Percentiles rank a stretch among this genome's conserved stretches.
Evolutionary conservation across 2,888 invertebrate species (phyloP).

Genomic region (Ophraella communa): DNA sequence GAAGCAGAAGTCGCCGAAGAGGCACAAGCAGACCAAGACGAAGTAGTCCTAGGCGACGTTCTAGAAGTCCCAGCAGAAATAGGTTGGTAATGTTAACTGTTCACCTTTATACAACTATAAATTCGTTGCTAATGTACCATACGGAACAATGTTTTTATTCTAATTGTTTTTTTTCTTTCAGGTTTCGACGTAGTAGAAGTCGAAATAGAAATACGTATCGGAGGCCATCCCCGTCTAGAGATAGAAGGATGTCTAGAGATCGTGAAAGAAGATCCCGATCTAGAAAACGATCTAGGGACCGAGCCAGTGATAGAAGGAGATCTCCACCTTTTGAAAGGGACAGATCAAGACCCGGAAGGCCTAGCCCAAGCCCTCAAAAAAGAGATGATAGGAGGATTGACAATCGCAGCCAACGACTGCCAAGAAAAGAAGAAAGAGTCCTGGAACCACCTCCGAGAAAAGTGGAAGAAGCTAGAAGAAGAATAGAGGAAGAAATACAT

Average conservation of each 20-base stretch:
- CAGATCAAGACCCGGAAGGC: conserved; percentile 50
- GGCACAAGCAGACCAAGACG: conserved; percentile 58
- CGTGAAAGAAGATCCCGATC: conserved; percentile 58
- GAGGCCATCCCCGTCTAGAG: conserved; percentile 49
- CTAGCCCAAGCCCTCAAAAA: conserved; percentile 54
- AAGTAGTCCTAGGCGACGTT: conserved; percentile 54
- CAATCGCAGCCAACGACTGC: conserved; percentile 29
- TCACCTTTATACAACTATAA: neutral
- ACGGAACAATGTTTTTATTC: neutral
- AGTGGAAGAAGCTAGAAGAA: conserved; percentile 50
- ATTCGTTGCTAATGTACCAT: too few relatives aligned
- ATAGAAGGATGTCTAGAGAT: conserved; percentile 51
- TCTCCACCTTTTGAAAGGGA: conserved; percentile 52
- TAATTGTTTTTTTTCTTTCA: conserved; percentile 10
- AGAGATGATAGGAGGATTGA: conserved; percentile 50
- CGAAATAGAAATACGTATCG: conserved; percentile 53
- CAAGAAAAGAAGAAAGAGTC: conserved; percentile 50
- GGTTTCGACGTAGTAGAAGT: conserved; percentile 54
- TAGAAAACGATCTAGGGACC: conserved; percentile 47
- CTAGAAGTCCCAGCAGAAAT: conserved; percentile 52
- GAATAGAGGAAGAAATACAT: conserved; percentile 42
- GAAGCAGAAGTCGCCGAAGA: conserved; percentile 52
- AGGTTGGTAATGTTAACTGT: conserved; percentile 41
- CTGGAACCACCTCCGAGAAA: conserved; percentile 51
- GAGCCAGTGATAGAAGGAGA: conserved; percentile 52